A percentile compares a stretch with the other conserved stretches of the same genome.
Evolutionary conservation across 2,113 vertebrate genomes (phyloP).

Genomic region (Entelurus aequoreus): DNA sequence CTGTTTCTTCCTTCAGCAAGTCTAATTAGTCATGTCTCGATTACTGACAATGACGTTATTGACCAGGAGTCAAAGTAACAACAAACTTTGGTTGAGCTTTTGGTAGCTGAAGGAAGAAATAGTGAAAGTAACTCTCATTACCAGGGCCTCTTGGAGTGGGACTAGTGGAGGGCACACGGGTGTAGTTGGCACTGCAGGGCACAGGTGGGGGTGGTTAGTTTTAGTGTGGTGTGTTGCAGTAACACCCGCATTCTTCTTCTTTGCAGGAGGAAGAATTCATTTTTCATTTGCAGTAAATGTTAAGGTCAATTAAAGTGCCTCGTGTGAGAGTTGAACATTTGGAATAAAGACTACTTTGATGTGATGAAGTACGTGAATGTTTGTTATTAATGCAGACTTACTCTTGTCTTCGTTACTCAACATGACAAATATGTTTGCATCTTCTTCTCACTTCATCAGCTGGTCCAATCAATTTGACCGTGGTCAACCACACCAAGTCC

Average conservation of each 20-base stretch:
- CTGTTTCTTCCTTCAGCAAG: background rate
- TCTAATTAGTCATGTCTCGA: background rate
- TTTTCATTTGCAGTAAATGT: constrained; percentile 71
- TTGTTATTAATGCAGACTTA: background rate
- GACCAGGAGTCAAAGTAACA: background rate
- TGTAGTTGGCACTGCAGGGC: constrained; percentile 37
- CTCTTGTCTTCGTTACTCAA: background rate
- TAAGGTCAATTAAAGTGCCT: constrained; percentile 31
- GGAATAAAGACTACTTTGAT: constrained; percentile 54
- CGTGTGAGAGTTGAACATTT: constrained; percentile 28
- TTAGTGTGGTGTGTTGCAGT: constrained; percentile 15
- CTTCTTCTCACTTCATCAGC: background rate
- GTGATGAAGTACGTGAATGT: constrained; percentile 6
- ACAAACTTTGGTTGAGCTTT: background rate
- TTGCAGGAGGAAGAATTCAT: constrained; percentile 68
- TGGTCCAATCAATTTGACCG: constrained; percentile 3
- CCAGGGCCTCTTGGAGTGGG: background rate
- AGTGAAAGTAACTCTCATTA: background rate
- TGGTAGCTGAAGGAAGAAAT: background rate
- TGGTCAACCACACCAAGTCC: constrained; percentile 12
- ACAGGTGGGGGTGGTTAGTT: constrained; percentile 14
- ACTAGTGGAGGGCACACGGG: constrained; percentile 14
- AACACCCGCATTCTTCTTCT: constrained; percentile 40
- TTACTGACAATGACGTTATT: background rate
- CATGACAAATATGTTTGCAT: background rate